Evolutionary conservation across 2,797 vertebrate species (phyloP).

Genomic region (Pteronotus mesoamericanus): DNA sequence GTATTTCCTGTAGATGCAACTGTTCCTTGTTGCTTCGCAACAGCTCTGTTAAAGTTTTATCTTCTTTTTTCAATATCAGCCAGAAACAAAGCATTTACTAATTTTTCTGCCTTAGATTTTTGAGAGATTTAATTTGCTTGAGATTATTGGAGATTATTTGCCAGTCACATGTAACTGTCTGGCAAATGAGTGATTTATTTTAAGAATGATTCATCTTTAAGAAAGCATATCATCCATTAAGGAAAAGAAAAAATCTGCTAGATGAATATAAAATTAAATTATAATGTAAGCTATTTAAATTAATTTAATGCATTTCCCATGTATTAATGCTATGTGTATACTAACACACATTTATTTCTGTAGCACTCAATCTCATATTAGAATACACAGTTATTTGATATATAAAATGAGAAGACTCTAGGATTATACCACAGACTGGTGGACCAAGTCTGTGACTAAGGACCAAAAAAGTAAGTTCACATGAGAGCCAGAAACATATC

Average conservation of each 20-base stretch:
- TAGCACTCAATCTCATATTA: neutral
- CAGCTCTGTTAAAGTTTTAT: constrained; percentile 60
- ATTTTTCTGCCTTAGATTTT: neutral
- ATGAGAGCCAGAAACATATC: neutral
- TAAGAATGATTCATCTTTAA: neutral
- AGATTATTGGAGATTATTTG: constrained; percentile 29
- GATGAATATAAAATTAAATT: neutral
- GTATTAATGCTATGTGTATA: neutral
- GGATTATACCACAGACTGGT: neutral
- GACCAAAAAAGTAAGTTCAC: neutral
- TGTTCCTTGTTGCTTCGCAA: constrained; percentile 70
- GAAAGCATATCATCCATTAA: neutral
- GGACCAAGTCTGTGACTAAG: neutral
- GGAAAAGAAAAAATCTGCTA: neutral
- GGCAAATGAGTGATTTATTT: constrained; percentile 47
- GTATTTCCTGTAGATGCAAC: constrained; percentile 74
- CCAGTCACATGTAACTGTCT: neutral
- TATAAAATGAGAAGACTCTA: neutral
- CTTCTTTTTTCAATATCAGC: constrained; percentile 56
- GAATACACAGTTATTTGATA: neutral
- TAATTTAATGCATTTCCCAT: neutral
- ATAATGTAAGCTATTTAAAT: neutral
- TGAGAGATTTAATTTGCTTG: constrained; percentile 13
- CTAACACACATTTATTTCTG: neutral
- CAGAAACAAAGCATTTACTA: neutral